These are phyloP conservation scores for Cepphus grylle DNA, from an alignment of 2,113 vertebrate species.

Conservation along the genomic window DNA sequence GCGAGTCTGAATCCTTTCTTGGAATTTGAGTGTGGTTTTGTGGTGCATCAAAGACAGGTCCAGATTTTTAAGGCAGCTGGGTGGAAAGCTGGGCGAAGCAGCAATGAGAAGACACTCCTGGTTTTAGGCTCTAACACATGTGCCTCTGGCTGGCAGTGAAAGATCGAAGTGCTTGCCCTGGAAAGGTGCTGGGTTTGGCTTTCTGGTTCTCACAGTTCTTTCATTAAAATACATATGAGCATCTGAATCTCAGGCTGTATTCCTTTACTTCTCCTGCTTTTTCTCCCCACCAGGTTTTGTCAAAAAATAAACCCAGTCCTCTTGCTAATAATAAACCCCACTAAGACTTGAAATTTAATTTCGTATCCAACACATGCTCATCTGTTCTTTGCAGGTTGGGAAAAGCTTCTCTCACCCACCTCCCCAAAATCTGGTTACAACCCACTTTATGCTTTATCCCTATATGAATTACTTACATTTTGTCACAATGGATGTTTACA, in stretches of 20 bases:
- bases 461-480: neutral
- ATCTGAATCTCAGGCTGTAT: neutral
- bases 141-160: neutral
- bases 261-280: neutral
- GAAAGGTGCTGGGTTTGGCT: neutral
- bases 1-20: neutral
- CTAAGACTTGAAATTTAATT: neutral
- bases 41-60: neutral
- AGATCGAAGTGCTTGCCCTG: neutral
- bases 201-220: neutral
- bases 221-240: neutral
- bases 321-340: constrained; percentile 32
- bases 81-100: neutral
- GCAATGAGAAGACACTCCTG: neutral
- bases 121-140: neutral
- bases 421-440: constrained; percentile 28
- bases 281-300: neutral
- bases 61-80: neutral
- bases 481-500: neutral
- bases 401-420: constrained; percentile 21
- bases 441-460: neutral
- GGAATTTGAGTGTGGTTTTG: neutral
- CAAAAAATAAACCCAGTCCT: neutral
- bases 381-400: constrained; percentile 15
- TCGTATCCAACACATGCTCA: neutral